Conservation (phyloP, 2,797 vertebrate genomes). For the Enteromius fasciolatus region DNA sequence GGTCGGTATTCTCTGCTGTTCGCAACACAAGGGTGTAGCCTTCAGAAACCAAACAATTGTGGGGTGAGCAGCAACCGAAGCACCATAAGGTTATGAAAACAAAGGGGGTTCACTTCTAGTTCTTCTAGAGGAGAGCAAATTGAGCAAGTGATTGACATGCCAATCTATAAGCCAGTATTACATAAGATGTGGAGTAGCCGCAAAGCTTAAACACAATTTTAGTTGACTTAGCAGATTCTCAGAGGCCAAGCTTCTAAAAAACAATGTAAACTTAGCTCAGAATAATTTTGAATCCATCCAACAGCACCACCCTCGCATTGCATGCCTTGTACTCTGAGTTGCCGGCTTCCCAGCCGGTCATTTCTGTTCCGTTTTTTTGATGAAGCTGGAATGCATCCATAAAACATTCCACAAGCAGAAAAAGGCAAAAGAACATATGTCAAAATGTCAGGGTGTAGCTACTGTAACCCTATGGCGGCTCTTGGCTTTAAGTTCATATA, state of each 20-base stretch:
- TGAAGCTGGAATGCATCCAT: constrained; percentile 63
- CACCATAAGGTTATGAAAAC: constrained; percentile 27
- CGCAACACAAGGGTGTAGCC: constrained; percentile 11
- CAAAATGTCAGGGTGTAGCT: constrained; percentile 76
- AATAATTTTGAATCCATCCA: constrained; percentile 66
- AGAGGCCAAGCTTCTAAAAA: constrained; percentile 67
- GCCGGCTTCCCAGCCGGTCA: constrained; percentile 52
- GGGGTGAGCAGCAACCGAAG: constrained; percentile 6
- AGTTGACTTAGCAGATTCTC: constrained; percentile 71
- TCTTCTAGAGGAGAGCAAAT: constrained; percentile 66
- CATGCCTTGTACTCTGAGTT: constrained; percentile 65
- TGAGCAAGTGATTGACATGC: constrained; percentile 21
- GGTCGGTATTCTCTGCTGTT: constrained; percentile 12
- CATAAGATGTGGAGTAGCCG: constrained; percentile 72
- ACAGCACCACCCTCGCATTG: constrained; percentile 60
- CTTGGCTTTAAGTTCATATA: constrained; percentile 74
- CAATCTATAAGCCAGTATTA: constrained; percentile 56
- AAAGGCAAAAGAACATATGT: constrained; percentile 64
- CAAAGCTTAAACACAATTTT: constrained; percentile 70
- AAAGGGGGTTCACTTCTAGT: constrained; percentile 34
- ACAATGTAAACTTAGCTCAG: constrained; percentile 74
- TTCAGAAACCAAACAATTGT: constrained; percentile 27
- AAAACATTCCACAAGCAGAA: constrained; percentile 69
- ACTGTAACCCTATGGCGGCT: constrained; percentile 73
- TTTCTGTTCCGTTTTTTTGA: constrained; percentile 56